These are phyloP conservation scores for Danionella cerebrum DNA, from an alignment of 2,113 vertebrate species.

Conservation along the genomic window DNA sequence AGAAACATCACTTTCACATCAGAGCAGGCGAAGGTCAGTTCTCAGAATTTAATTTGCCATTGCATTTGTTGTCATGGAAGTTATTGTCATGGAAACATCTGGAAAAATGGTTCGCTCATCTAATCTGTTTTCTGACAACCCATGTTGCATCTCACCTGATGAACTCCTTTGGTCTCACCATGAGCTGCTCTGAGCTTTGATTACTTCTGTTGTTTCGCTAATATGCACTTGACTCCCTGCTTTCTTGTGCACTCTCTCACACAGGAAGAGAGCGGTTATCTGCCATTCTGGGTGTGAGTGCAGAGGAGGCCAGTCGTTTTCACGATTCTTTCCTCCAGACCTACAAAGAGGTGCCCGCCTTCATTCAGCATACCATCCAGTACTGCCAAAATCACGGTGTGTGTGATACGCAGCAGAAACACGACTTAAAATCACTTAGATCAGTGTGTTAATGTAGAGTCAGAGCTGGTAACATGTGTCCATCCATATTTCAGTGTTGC, in stretches of 20 bases:
- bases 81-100: slow-evolving; percentile 31
- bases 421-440: background rate
- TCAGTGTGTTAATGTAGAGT: too few species aligned
- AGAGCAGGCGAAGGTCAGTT: background rate
- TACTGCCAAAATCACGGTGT: slow-evolving; percentile 73
- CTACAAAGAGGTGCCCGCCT: slow-evolving; percentile 76
- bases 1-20: too few species aligned
- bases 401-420: background rate
- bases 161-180: slow-evolving; percentile 19
- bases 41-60: background rate
- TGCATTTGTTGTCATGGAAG: slow-evolving; percentile 12
- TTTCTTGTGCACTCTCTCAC: slow-evolving; percentile 8
- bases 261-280: slow-evolving; percentile 80
- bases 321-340: slow-evolving; percentile 81
- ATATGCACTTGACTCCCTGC: slow-evolving; percentile 16
- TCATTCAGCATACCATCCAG: slow-evolving; percentile 73
- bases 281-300: slow-evolving; percentile 70
- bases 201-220: slow-evolving; percentile 11
- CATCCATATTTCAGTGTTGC: too few species aligned
- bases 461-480: too few species aligned
- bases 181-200: slow-evolving; percentile 16
- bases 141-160: background rate
- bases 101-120: background rate
- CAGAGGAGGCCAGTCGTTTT: slow-evolving; percentile 72
- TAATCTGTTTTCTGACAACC: background rate